These are phyloP conservation scores for Lasioglossum pauxillum DNA, from an alignment of 2,888 invertebrate species.

Conservation along the genomic window DNA sequence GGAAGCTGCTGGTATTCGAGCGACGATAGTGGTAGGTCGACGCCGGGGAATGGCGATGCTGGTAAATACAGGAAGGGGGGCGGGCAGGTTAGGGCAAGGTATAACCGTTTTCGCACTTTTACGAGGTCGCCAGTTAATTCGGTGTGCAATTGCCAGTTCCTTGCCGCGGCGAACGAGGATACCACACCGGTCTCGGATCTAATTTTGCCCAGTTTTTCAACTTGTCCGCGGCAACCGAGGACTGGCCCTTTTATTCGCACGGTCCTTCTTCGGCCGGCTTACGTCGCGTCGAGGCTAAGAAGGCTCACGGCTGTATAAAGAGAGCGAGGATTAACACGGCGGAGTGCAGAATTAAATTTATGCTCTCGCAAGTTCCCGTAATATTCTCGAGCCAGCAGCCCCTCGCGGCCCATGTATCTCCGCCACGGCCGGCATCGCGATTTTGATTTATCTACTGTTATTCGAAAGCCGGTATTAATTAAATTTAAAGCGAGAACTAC, in stretches of 20 bases:
- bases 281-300: conserved; percentile 13
- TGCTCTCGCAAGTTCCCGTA: conserved; percentile 74
- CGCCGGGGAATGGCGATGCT: background rate
- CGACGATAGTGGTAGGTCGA: conserved; percentile 20
- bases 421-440: conserved; percentile 33
- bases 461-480: conserved; percentile 70
- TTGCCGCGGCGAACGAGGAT: conserved; percentile 42
- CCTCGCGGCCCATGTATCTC: conserved; percentile 59
- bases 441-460: conserved; percentile 58
- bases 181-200: conserved; percentile 47
- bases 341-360: conserved; percentile 78
- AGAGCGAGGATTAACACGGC: conserved; percentile 73
- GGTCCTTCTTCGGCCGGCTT: conserved; percentile 19
- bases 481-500: conserved; percentile 55
- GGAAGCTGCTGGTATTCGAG: conserved; percentile 15
- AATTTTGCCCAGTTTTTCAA: conserved; percentile 68
- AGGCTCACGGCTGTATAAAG: conserved; percentile 60
- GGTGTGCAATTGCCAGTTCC: conserved; percentile 67
- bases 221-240: conserved; percentile 49
- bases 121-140: conserved; percentile 66
- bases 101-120: conserved; percentile 69
- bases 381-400: conserved; percentile 71
- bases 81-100: conserved; percentile 35
- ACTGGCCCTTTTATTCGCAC: conserved; percentile 54
- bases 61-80: conserved; percentile 1